Evolutionary conservation across 2,888 invertebrate genomes (phyloP).

Genomic region (Athalia circularis): DNA sequence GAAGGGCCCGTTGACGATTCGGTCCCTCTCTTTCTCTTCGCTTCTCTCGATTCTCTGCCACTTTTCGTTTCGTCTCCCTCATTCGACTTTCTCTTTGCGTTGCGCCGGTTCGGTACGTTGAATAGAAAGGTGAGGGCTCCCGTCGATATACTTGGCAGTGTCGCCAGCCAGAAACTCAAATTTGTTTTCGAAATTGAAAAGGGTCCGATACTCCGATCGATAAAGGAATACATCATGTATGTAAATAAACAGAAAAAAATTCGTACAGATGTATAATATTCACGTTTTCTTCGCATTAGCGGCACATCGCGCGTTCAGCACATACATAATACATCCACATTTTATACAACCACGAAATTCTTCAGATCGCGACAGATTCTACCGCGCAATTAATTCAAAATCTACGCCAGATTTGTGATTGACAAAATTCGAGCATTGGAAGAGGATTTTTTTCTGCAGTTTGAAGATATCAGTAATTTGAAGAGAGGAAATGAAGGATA

Average conservation of each 20-base stretch:
- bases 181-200: slow-evolving; percentile 40
- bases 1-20: slow-evolving; percentile 20
- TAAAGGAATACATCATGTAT: slow-evolving; percentile 5
- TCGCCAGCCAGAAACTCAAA: slow-evolving; percentile 33
- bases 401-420: slow-evolving; percentile 18
- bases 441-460: not conserved
- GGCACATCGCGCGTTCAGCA: not conserved
- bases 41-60: not conserved
- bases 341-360: slow-evolving; percentile 20
- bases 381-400: slow-evolving; percentile 22
- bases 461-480: slow-evolving; percentile 5
- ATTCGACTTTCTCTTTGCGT: slow-evolving; percentile 8
- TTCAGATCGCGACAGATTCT: not conserved
- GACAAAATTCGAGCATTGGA: slow-evolving; percentile 10
- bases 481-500: not conserved
- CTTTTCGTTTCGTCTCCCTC: not conserved
- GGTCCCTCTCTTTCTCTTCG: not conserved
- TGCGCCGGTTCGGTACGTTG: slow-evolving; percentile 24
- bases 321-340: not conserved
- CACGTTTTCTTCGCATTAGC: slow-evolving; percentile 7
- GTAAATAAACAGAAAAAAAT: not conserved
- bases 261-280: slow-evolving; percentile 1
- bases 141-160: slow-evolving; percentile 7
- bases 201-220: slow-evolving; percentile 32
- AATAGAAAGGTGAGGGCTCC: slow-evolving; percentile 7